Conservation (phyloP, 1,140 invertebrate species). For the Hirudo medicinalis region DNA sequence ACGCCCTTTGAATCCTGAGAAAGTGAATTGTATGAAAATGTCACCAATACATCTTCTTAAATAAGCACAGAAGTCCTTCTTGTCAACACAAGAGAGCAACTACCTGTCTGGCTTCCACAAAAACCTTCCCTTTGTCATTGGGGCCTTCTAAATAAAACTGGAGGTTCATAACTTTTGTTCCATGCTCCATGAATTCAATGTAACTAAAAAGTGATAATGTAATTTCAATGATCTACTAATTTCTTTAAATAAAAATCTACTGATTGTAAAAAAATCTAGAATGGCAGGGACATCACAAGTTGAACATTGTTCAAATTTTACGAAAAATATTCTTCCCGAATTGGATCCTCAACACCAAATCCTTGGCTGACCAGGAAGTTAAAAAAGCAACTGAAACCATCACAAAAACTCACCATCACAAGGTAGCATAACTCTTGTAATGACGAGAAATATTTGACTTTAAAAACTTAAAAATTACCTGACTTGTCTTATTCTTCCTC, state of each 20-base stretch:
- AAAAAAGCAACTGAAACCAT: slow-evolving; percentile 15
- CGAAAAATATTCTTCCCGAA: not conserved
- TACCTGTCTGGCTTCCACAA: slow-evolving; percentile 72
- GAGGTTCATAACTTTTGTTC: slow-evolving; percentile 65
- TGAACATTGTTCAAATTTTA: not conserved
- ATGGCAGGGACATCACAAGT: not conserved
- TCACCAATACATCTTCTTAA: too few species aligned
- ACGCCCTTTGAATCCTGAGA: slow-evolving; percentile 60
- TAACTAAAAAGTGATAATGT: slow-evolving; percentile 52
- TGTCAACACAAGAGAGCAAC: too few species aligned
- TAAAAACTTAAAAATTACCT: slow-evolving; percentile 38
- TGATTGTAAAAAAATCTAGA: not conserved
- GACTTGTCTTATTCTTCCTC: slow-evolving; percentile 56
- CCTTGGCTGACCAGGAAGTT: slow-evolving; percentile 2
- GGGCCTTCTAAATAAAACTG: slow-evolving; percentile 75
- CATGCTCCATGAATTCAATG: slow-evolving; percentile 57
- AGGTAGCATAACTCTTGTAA: not conserved
- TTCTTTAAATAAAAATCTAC: slow-evolving; percentile 14
- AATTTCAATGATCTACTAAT: not conserved
- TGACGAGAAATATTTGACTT: too few species aligned
- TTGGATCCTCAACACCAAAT: slow-evolving; percentile 13
- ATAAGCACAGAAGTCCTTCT: too few species aligned
- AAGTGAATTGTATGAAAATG: slow-evolving; percentile 31
- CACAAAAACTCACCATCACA: not conserved
- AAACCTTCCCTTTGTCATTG: slow-evolving; percentile 61